phyloP scores from a whole-genome alignment of 1,140 invertebrate species.

The Ptiloglossa arizonensis region DNA sequence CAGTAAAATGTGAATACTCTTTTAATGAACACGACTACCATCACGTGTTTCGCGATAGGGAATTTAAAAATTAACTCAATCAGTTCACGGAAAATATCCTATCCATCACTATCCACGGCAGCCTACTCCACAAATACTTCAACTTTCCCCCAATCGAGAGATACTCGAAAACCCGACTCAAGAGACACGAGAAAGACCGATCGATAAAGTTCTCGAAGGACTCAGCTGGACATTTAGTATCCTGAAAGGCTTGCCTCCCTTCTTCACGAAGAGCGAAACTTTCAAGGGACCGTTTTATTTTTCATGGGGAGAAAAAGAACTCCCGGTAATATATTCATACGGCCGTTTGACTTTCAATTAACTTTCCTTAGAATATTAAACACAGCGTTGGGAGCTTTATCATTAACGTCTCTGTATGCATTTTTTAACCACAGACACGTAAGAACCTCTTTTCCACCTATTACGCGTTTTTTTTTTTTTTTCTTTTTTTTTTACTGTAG shows the following conservation, averaged over 20 bases:
- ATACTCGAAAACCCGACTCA: conserved; percentile 15
- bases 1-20: no score
- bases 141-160: conserved; percentile 11
- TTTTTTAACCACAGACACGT: no score
- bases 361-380: no score
- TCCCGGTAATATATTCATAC: neutral
- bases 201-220: conserved; percentile 36
- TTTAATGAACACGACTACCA: no score
- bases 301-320: neutral
- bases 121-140: neutral
- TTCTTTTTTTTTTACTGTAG: no score
- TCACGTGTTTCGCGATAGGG: no score
- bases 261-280: neutral
- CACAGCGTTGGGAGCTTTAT: no score
- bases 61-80: neutral
- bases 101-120: conserved; percentile 13
- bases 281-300: neutral
- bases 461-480: no score
- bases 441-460: no score
- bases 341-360: neutral
- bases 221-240: conserved; percentile 28
- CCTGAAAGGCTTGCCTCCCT: conserved; percentile 14
- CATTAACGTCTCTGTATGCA: no score
- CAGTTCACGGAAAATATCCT: neutral
- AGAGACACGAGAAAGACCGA: conserved; percentile 26